Conservation (phyloP, 2,888 invertebrate species). For the Drosophila anomalata region DNA sequence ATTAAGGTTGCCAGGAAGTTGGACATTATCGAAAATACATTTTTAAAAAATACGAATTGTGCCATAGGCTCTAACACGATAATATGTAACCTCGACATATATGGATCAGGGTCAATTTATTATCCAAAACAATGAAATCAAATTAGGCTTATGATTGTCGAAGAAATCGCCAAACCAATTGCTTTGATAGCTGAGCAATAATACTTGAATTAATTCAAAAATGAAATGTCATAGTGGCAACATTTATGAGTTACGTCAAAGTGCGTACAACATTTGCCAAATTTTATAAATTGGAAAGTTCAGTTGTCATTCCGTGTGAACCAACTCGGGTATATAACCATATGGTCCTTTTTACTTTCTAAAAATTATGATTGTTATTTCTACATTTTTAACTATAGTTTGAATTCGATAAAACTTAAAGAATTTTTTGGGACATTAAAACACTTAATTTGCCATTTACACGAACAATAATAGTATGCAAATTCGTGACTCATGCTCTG, state of each 20-base stretch:
- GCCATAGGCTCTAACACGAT: slow-evolving; percentile 23
- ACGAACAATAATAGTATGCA: slow-evolving; percentile 9
- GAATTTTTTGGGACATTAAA: neutral
- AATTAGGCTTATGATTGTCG: slow-evolving; percentile 57
- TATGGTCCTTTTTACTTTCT: neutral
- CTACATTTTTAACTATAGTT: neutral
- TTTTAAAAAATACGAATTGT: slow-evolving; percentile 12
- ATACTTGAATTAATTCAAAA: slow-evolving; percentile 18
- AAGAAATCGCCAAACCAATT: slow-evolving; percentile 61
- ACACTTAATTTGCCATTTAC: slow-evolving; percentile 1
- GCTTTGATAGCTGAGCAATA: slow-evolving; percentile 47
- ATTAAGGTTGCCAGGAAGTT: slow-evolving; percentile 21
- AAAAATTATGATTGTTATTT: slow-evolving; percentile 1
- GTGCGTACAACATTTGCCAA: slow-evolving; percentile 18
- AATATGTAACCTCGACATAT: slow-evolving; percentile 45
- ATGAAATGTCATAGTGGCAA: slow-evolving; percentile 59
- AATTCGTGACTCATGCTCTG: slow-evolving; percentile 52
- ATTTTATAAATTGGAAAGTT: slow-evolving; percentile 32
- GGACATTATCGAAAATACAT: slow-evolving; percentile 8
- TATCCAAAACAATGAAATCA: slow-evolving; percentile 55
- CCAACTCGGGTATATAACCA: slow-evolving; percentile 1
- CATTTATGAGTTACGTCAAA: slow-evolving; percentile 36
- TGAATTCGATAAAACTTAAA: neutral
- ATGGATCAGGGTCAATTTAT: slow-evolving; percentile 56
- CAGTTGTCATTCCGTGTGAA: slow-evolving; percentile 31